Evolutionary conservation across 2,113 vertebrate species (phyloP), one percentile per base, ranked within the genome.

Genomic region (Silurus glanis): DNA sequence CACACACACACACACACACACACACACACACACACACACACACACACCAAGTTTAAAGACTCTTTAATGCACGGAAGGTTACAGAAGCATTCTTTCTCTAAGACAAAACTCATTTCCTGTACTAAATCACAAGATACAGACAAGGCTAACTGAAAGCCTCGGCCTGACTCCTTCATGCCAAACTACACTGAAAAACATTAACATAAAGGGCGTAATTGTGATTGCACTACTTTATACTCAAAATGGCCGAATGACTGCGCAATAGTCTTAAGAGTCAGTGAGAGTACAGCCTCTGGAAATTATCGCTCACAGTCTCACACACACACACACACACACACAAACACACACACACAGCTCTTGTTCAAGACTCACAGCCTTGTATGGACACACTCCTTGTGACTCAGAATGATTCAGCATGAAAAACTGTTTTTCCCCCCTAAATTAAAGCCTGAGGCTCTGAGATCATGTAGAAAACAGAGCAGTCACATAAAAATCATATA

Each of bases 321-420:
- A 17, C 14, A 47, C 37, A 55, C 58, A 19, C 71, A 23, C 59
- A 69, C 74, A 55, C 19, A 74, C 23, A 83, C 12, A 23, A 6
- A 17, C 3, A 10, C 62, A 13, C 64, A 67, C 66, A 66, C 56
- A 17, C 14, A 47, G 37, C 69, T 51, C 72, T 55, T 25, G 19
- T 64, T 84, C 45, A 67, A 72, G 53, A 55, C 45, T 74, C 47
- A 58, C 12, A 51, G 66, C 75, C 82, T 80, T 87, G 56, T 81
- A 84, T 64, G 87, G 87, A 61, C 78, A 84, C 45, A 10, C 72
- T 72, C 56, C 47, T 81, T 58, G 55, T 84, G 83, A 87, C 45
- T 71, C 59, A 61, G 78, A 76, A 28, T 87, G 67, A 83, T 84
- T 84, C 83, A 75, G 71, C 74, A 13, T 76, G 45, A 17, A 45